Base-by-base conservation (phyloP, 2,797 vertebrate species). In the Tragopan temminckii region DNA sequence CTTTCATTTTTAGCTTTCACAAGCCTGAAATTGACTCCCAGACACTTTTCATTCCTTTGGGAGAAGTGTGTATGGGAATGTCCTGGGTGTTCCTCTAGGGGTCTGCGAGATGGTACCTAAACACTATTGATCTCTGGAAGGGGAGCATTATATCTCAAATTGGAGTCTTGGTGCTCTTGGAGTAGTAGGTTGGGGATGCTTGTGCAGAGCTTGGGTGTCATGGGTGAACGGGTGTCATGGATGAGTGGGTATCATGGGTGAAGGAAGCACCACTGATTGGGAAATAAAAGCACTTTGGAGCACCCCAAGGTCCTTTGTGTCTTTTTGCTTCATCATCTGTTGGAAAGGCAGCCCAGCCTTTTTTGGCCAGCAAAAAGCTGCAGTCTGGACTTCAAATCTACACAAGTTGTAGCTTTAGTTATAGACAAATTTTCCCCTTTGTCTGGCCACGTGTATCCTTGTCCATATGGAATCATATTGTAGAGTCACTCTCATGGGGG, bases 1-100 rank as follows among this genome's bases (percentile, higher is more conserved):
- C 35, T 86, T 86, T 86, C 88, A 85, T 88, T 83, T 79, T 88
- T 74, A 85, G 80, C 61, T 53, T 42, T 59, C 63, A 24, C 7
- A 61, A 88, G 33, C 48, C 40, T 36, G 33, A 53, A 42, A 46
- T 1, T 85, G n/a, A 58, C 31, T 66, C 45, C 14, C 0, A 0
- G 72, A 40, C 19, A 23, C 1, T 2, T 53, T 52, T 43, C 40
- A 24, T 57, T 89, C 42, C n/a, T 20, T 20, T 1, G 10, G 29
- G 5, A 7, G 3, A 40, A 7, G 7, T 61, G 29, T n/a, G 6
- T n/a, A 17, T 27, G 33, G 52, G 42, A 18, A 11, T 23, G 61
- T 6, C 20, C 50, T 11, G 3, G 36, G 8, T 50, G 8, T 13
- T 21, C 55, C 20, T 57, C 31, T n/a, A n/a, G 11, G 31, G 53